phyloP scores from a whole-genome alignment of 2,888 invertebrate genomes.

The Cylloceria caligata region DNA sequence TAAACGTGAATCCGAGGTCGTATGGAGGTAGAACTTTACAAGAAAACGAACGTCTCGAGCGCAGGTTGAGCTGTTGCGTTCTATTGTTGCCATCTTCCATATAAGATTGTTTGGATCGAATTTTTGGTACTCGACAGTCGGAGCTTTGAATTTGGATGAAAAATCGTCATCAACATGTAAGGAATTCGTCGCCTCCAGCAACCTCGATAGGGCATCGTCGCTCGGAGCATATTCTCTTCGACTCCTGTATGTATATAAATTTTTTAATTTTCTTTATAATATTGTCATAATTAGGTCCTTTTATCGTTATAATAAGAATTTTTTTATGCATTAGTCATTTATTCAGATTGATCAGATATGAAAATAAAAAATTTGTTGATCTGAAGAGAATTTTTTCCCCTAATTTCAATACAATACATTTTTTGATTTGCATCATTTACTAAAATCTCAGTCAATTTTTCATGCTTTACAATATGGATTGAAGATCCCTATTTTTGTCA shows the following conservation, averaged over 20 bases:
- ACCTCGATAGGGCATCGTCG: neutral
- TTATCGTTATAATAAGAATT: neutral
- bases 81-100: slow-evolving; percentile 15
- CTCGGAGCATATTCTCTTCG: neutral
- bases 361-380: no score
- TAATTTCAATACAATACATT: no score
- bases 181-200: neutral
- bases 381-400: no score
- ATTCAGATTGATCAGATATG: no score
- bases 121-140: neutral
- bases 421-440: no score
- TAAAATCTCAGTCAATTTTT: no score
- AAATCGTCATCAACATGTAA: neutral
- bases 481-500: no score
- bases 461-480: no score
- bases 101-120: slow-evolving; percentile 40
- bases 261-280: neutral
- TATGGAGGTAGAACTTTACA: slow-evolving; percentile 30
- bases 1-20: slow-evolving; percentile 38
- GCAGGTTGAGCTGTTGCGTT: slow-evolving; percentile 3
- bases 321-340: neutral
- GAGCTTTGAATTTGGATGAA: neutral
- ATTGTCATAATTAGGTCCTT: no score
- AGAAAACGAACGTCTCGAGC: slow-evolving; percentile 39
- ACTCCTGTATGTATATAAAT: neutral